Percentiles rank a stretch among this genome's conserved stretches.
Conservation (phyloP, 2,888 invertebrate species). For the Stictocephala bisonia region DNA sequence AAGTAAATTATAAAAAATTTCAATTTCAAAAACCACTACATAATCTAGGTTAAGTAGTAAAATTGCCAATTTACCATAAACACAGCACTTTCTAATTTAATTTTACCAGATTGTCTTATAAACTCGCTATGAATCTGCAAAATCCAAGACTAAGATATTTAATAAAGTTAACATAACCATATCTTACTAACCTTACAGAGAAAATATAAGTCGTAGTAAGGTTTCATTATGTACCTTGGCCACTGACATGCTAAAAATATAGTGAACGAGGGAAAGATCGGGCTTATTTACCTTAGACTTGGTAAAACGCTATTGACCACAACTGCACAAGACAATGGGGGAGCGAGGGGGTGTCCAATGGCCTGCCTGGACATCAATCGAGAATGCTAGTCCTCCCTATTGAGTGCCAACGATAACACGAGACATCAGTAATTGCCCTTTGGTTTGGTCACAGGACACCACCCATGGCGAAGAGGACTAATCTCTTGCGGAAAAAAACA, state of each 20-base stretch:
- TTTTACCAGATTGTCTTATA: too few relatives aligned
- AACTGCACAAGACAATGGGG: constrained; percentile 41
- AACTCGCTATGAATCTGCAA: constrained; percentile 18
- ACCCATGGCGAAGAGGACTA: constrained; percentile 47
- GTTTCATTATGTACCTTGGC: constrained; percentile 23
- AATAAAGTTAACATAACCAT: background rate
- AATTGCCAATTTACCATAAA: too few relatives aligned
- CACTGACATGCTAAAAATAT: constrained; percentile 44
- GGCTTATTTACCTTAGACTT: constrained; percentile 49
- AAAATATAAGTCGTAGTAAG: constrained; percentile 2
- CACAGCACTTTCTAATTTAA: too few relatives aligned
- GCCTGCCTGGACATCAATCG: constrained; percentile 27
- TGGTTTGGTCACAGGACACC: constrained; percentile 45
- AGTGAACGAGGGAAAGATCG: constrained; percentile 44
- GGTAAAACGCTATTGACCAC: constrained; percentile 43
- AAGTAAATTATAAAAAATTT: too few relatives aligned
- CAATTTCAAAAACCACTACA: too few relatives aligned
- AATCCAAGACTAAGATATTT: background rate
- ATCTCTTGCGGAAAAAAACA: constrained; percentile 50
- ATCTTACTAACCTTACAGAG: background rate
- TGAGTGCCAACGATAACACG: constrained; percentile 34
- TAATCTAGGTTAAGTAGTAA: too few relatives aligned
- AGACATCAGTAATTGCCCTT: constrained; percentile 44
- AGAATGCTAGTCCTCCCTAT: constrained; percentile 9
- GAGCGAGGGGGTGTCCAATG: constrained; percentile 20